Evolutionary conservation across 2,888 invertebrate species (phyloP), one percentile per base, ranked within the genome.

Genomic region (Phorcus lineatus): DNA sequence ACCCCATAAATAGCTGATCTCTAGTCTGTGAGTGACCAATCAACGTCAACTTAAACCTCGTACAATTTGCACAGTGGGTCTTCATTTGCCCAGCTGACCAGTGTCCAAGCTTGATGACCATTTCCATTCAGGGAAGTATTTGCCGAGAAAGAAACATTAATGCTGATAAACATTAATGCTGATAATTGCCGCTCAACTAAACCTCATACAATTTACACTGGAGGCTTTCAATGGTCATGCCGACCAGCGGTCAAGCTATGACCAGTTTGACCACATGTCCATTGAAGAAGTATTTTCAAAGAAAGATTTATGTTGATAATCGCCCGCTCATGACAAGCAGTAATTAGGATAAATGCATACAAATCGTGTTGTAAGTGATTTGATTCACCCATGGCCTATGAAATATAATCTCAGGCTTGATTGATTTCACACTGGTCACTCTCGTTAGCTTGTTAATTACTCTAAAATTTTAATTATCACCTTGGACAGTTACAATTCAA

Each of bases 401-500:
- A 62, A 24, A 28, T 3, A 11, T 62, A 22, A 13, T 62, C 28
- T 36, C 4, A 36, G 36, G 36, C 36, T 24, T 28, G 17, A 62
- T 17, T 62, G 62, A 62, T 24, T 17, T 62, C 28, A 62, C 28
- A 24, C 19, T 22, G 62, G 24, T 62, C 62, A 62, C 24, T 28
- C 62, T 62, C 62, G 28, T 62, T 62, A 62, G 28, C 11, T 28
- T 13, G 62, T 62, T 28, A 24, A 62, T 62, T 62, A 62, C 28
- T 62, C 24, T n/a, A 47, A 62, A 62, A 62, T 62, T 24, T 62
- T 62, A 62, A 62, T 62, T 62, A 62, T 62, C 62, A 24, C 62
- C 28, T 28, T 62, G 24, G 62, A 62, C 62, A 13, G 62, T 28
- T 13, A 11, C 24, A 24, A 47, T 47, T 62, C 28, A 62, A 62